Percentiles rank a stretch among this genome's conserved stretches.
Conservation (phyloP, 2,888 invertebrate species). For the Tenthredo distinguenda region DNA sequence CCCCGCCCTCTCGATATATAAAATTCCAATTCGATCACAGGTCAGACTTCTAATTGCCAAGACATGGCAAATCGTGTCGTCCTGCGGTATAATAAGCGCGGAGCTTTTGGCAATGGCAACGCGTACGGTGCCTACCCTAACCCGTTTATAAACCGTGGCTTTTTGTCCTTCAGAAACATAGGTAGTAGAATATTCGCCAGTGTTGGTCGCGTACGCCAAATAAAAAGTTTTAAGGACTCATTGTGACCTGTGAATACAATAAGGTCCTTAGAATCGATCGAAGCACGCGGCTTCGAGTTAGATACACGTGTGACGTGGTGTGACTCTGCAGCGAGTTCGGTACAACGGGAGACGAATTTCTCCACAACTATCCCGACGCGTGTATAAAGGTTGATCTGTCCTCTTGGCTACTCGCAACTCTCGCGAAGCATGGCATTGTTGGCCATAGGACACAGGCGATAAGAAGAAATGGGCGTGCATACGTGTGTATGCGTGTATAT, state of each 20-base stretch:
- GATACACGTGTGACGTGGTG: constrained; percentile 48
- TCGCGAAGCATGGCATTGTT: not conserved
- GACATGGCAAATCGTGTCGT: not conserved
- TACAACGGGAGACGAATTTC: not conserved
- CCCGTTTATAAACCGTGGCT: not conserved
- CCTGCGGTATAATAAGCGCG: not conserved
- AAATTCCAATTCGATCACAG: not conserved
- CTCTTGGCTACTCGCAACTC: not conserved
- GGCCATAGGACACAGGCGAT: not conserved
- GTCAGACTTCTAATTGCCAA: not conserved
- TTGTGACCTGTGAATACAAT: constrained; percentile 34
- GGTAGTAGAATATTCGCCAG: not conserved
- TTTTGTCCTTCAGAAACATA: constrained; percentile 10
- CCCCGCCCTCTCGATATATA: not conserved
- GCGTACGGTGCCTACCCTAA: not conserved
- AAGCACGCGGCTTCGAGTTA: constrained; percentile 63
- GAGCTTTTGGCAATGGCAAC: not conserved
- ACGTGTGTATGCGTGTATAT: not conserved
- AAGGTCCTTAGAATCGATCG: constrained; percentile 43
- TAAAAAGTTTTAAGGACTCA: constrained; percentile 30
- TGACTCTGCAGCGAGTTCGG: not conserved
- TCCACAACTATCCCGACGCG: not conserved
- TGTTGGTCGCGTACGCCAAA: not conserved
- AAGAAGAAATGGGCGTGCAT: not conserved
- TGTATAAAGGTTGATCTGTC: not conserved